Evolutionary conservation across 37 sponge, comb jelly and placozoan genomes (phyloP).

Genomic region (Dysidea cf. avara): DNA sequence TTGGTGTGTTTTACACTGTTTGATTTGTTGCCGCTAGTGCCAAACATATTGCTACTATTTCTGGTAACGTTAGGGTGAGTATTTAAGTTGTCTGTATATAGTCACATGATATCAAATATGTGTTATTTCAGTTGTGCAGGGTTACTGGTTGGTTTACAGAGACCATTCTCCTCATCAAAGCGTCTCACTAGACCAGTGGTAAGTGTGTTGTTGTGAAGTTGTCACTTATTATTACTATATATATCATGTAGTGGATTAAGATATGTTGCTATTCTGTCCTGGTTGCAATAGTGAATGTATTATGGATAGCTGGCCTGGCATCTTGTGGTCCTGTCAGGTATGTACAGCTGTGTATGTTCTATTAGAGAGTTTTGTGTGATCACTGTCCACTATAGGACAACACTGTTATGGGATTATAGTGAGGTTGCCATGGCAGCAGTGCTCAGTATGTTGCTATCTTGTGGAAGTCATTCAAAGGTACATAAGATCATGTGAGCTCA

Average conservation of each 20-base stretch:
- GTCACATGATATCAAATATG: not conserved
- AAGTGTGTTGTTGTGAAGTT: not conserved
- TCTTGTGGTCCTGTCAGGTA: conserved; percentile 84
- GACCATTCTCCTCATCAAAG: conserved; percentile 77
- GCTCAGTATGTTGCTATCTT: conserved; percentile 40
- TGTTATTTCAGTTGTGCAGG: conserved; percentile 19
- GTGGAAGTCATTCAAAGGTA: conserved; percentile 47
- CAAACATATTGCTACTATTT: conserved; percentile 1
- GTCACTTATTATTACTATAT: too few species aligned
- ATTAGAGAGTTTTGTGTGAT: not conserved
- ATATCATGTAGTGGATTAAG: conserved; percentile 53
- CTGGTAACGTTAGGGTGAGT: not conserved
- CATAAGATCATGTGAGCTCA: too few species aligned
- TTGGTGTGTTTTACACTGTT: too few species aligned
- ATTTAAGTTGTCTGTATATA: too few species aligned
- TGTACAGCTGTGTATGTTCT: not conserved
- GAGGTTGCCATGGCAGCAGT: conserved; percentile 73
- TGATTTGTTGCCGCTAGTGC: too few species aligned
- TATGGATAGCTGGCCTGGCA: conserved; percentile 78
- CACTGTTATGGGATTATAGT: conserved; percentile 86
- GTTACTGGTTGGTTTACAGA: conserved; percentile 47
- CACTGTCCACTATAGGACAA: conserved; percentile 47
- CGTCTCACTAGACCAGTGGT: conserved; percentile 46
- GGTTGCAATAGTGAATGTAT: conserved; percentile 22
- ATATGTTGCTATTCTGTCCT: conserved; percentile 60